These are phyloP conservation scores for Himalopsyche tibetana DNA, from an alignment of 2,888 invertebrate genomes.

Conservation along the genomic window DNA sequence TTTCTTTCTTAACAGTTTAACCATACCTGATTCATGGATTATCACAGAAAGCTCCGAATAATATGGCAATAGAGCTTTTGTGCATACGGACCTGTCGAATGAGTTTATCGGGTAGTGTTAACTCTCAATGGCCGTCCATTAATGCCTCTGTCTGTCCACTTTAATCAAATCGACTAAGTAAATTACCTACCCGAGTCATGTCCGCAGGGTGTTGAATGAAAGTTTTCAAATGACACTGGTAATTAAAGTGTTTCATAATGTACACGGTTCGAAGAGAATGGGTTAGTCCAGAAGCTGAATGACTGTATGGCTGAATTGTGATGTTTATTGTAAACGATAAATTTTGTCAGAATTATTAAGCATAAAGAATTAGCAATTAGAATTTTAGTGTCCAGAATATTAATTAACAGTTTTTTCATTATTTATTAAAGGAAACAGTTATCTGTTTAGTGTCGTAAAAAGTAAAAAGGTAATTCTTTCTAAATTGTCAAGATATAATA, in stretches of 20 bases:
- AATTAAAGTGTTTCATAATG: constrained; percentile 52
- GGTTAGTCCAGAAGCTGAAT: background rate
- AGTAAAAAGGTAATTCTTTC: too few relatives aligned
- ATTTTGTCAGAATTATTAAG: too few relatives aligned
- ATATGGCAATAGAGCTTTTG: constrained; percentile 12
- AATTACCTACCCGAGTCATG: constrained; percentile 47
- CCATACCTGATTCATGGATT: background rate
- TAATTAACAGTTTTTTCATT: too few relatives aligned
- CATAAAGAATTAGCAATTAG: too few relatives aligned
- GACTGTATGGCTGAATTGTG: too few relatives aligned
- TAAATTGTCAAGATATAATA: too few relatives aligned
- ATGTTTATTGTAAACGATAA: too few relatives aligned
- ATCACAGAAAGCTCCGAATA: constrained; percentile 18
- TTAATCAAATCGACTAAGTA: constrained; percentile 61
- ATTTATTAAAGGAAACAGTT: too few relatives aligned
- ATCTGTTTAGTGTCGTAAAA: too few relatives aligned
- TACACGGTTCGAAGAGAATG: background rate
- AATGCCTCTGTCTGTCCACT: constrained; percentile 56
- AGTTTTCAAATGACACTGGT: constrained; percentile 55
- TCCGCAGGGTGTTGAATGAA: constrained; percentile 52
- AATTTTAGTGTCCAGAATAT: too few relatives aligned
- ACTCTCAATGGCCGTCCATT: constrained; percentile 45
- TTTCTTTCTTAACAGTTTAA: background rate
- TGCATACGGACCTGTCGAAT: background rate
- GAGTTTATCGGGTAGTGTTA: constrained; percentile 18